phyloP scores from a whole-genome alignment of 1,140 invertebrate species.

The Zaprionus africanus region DNA sequence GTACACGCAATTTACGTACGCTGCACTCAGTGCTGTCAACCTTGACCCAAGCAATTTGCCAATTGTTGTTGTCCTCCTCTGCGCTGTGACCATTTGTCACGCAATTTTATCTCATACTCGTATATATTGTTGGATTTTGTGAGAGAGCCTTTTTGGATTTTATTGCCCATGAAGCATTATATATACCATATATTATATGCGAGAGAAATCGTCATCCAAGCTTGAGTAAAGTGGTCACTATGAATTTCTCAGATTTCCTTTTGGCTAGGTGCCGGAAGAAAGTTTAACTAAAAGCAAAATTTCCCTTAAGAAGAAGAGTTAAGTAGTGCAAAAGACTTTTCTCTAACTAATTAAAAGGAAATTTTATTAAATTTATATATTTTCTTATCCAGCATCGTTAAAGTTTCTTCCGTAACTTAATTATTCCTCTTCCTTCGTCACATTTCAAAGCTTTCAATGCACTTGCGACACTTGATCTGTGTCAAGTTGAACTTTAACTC shows the following conservation, averaged over 20 bases:
- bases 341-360: too few species aligned
- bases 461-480: too few species aligned
- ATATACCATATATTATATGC: neutral
- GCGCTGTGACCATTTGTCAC: constrained; percentile 38
- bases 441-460: neutral
- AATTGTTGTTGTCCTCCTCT: neutral
- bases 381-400: too few species aligned
- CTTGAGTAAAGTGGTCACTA: neutral
- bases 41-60: constrained; percentile 30
- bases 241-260: neutral
- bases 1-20: constrained; percentile 13
- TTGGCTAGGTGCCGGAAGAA: neutral
- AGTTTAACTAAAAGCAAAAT: neutral
- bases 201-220: neutral
- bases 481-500: neutral
- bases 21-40: constrained; percentile 14
- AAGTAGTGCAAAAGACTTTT: too few species aligned
- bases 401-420: neutral
- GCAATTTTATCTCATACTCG: constrained; percentile 36
- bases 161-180: constrained; percentile 12
- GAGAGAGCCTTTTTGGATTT: constrained; percentile 23
- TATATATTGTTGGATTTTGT: constrained; percentile 13
- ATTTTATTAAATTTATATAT: too few species aligned
- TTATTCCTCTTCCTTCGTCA: too few species aligned
- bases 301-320: neutral